Evolutionary conservation across 1,140 invertebrate genomes (phyloP), one percentile per base, ranked within the genome.

Genomic region (Platyscapa corneri): DNA sequence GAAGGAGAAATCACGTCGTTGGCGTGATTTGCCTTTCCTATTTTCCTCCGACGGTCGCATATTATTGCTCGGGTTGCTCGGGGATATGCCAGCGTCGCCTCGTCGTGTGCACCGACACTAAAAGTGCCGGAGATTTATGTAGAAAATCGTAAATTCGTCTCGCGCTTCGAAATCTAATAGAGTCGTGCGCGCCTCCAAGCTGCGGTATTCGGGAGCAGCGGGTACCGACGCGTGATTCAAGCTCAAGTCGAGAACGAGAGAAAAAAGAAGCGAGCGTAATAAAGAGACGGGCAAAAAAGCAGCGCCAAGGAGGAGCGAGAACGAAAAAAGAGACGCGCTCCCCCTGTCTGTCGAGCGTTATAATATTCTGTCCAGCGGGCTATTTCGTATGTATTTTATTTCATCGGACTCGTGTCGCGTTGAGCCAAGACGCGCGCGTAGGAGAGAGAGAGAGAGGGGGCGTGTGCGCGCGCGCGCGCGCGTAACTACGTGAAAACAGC

Each of bases 261-360:
- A 76, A 76, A 64, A 75, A 82, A 76, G 56, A 76, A 39, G 65
- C 32, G 27, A 32, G 32, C 56, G 56, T 30, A 49, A 84, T 79
- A 84, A 84, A 74, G 83, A 84, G 76, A 20, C 76, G 8, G 56
- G 27, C 34, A 72, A 84, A 67, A 78, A 53, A 70, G 42, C 6
- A 12, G 46, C 27, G n/a, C 46, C n/a, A 37, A 81, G 23, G 42
- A 82, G 42, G 46, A 53, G 46, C 53, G 74, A 53, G 18, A 32
- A 10, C 23, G 37, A 20, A 74, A 42, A 67, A 78, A 53, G 77
- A 78, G 34, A 53, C 39, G 27, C 53, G 75, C 64, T 74, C 70
- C 90, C 90, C 90, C 88, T 90, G 85, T 89, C 89, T 89, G 49
- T 89, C 86, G 87, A 90, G 89, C 91, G 90, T 92, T 92, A 92